These are phyloP conservation scores for Cynopterus sphinx DNA, from an alignment of 2,797 vertebrate species.

Conservation along the genomic window DNA sequence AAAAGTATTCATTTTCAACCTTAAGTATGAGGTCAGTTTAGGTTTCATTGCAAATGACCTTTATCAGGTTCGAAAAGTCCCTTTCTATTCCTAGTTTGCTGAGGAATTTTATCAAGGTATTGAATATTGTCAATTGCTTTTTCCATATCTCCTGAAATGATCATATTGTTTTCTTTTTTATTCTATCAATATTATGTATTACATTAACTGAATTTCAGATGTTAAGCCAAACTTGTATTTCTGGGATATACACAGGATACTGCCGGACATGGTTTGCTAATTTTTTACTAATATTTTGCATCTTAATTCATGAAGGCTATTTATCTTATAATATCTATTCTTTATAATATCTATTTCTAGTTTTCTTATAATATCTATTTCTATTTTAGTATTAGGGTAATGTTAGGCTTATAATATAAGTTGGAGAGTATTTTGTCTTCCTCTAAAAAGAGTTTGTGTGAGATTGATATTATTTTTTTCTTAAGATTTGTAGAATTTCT, in stretches of 20 bases:
- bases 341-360: conserved; percentile 34
- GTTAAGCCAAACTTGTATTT: conserved; percentile 43
- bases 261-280: conserved; percentile 45
- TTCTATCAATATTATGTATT: conserved; percentile 52
- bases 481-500: conserved; percentile 6
- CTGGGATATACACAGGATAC: conserved; percentile 63
- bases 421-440: not conserved
- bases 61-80: not conserved
- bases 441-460: conserved; percentile 30
- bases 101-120: not conserved
- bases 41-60: conserved; percentile 15
- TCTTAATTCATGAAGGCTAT: conserved; percentile 51
- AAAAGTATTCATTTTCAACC: not conserved
- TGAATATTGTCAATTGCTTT: conserved; percentile 32
- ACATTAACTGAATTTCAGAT: conserved; percentile 59
- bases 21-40: not conserved
- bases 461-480: conserved; percentile 35
- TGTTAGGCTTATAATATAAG: not conserved
- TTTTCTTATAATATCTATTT: not conserved
- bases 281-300: conserved; percentile 44
- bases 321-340: conserved; percentile 36
- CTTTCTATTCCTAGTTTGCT: not conserved
- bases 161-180: conserved; percentile 50
- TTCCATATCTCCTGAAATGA: not conserved
- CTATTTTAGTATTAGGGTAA: conserved; percentile 24